Evolutionary conservation across 2,797 vertebrate species (phyloP).

Genomic region (Centropyge bicolor): DNA sequence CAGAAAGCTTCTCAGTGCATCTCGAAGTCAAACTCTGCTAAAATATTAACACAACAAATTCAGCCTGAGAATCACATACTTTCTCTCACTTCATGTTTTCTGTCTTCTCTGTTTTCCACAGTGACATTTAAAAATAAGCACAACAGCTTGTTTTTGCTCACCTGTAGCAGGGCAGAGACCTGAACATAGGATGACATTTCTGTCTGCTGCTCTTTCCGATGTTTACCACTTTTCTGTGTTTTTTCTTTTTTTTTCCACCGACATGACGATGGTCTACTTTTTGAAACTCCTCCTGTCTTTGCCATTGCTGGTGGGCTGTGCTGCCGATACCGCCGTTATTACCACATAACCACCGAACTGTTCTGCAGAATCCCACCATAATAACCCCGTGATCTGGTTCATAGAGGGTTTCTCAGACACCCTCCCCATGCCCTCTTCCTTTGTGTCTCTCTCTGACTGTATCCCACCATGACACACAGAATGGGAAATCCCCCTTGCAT

Average conservation of each 20-base stretch:
- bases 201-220: slow-evolving; percentile 66
- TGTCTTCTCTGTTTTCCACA: slow-evolving; percentile 52
- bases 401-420: slow-evolving; percentile 40
- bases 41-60: slow-evolving; percentile 18
- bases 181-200: slow-evolving; percentile 60
- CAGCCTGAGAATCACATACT: slow-evolving; percentile 33
- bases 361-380: slow-evolving; percentile 31
- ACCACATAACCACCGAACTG: background rate
- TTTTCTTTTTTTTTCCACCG: slow-evolving; percentile 65
- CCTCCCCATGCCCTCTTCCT: background rate
- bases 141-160: slow-evolving; percentile 60
- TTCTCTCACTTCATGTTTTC: slow-evolving; percentile 27
- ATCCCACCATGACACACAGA: slow-evolving; percentile 55
- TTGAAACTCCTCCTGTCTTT: slow-evolving; percentile 13
- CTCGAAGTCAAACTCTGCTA: slow-evolving; percentile 22
- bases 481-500: slow-evolving; percentile 68
- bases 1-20: background rate
- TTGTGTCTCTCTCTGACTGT: slow-evolving; percentile 75
- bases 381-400: slow-evolving; percentile 7
- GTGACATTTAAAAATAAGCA: slow-evolving; percentile 75
- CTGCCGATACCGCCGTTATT: background rate
- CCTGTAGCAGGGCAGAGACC: slow-evolving; percentile 48
- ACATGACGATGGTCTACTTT: slow-evolving; percentile 32
- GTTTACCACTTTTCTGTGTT: slow-evolving; percentile 53
- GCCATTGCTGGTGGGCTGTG: slow-evolving; percentile 44